Percentiles rank a stretch among this genome's conserved stretches.
Evolutionary conservation across 1,140 invertebrate genomes (phyloP).

Genomic region (Conopomorpha cramerella): DNA sequence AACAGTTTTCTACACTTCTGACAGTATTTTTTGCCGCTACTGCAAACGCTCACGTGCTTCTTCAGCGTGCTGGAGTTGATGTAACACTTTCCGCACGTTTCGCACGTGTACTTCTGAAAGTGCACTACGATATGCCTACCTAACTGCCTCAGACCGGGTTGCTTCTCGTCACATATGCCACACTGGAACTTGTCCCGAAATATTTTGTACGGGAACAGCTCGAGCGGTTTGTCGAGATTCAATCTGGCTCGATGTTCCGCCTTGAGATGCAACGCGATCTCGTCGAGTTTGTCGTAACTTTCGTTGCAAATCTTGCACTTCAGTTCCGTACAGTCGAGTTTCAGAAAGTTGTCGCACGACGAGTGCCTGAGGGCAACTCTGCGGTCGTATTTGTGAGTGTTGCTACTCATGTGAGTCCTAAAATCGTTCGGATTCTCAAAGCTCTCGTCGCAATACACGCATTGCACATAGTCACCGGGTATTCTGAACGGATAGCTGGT

Average conservation of each 20-base stretch:
- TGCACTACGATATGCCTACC: conserved; percentile 29
- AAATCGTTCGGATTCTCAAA: conserved; percentile 22
- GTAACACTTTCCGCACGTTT: conserved; percentile 34
- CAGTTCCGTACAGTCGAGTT: conserved; percentile 32
- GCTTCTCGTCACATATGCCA: conserved; percentile 17
- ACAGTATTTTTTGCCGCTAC: conserved; percentile 7
- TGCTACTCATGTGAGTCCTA: conserved; percentile 25
- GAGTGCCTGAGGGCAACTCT: too few species aligned
- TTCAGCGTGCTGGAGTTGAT: conserved; percentile 20
- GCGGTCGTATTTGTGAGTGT: conserved; percentile 28
- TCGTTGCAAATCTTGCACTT: conserved; percentile 16
- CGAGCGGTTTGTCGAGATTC: conserved; percentile 21
- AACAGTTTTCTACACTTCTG: background rate
- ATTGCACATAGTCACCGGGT: conserved; percentile 31
- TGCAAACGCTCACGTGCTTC: conserved; percentile 14
- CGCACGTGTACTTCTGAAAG: conserved; percentile 33
- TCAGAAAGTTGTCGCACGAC: conserved; percentile 17
- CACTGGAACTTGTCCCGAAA: conserved; percentile 23
- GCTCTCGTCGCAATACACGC: conserved; percentile 33
- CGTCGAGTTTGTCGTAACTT: conserved; percentile 12
- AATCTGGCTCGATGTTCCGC: conserved; percentile 20
- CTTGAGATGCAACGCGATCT: conserved; percentile 19
- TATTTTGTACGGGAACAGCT: conserved; percentile 32
- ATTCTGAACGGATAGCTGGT: conserved; percentile 42
- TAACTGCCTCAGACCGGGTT: conserved; percentile 19